phyloP scores from a whole-genome alignment of 2,797 vertebrate genomes.

The Malacoraja senta region DNA sequence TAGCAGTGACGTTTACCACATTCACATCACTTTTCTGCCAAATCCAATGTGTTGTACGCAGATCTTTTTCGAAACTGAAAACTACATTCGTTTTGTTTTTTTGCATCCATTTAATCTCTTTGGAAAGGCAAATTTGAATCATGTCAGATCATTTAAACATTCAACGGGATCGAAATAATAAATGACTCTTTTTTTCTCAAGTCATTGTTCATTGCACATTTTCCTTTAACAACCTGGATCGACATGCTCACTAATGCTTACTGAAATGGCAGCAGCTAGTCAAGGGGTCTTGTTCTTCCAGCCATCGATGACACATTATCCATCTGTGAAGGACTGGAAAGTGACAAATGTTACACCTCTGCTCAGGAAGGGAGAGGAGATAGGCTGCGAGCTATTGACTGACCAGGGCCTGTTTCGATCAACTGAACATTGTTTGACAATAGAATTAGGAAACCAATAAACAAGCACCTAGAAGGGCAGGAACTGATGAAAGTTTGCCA shows the following conservation, averaged over 20 bases:
- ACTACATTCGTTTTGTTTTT: neutral
- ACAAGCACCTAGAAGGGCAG: neutral
- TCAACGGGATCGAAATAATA: neutral
- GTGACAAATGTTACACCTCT: neutral
- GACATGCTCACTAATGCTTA: neutral
- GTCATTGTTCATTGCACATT: neutral
- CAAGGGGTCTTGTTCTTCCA: neutral
- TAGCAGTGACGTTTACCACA: neutral
- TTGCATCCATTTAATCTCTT: neutral
- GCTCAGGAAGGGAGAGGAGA: neutral
- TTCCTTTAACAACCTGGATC: neutral
- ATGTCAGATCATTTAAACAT: neutral
- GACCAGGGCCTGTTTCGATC: neutral
- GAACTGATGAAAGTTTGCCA: neutral
- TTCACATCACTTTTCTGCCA: neutral
- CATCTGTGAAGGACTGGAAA: neutral
- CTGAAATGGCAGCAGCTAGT: neutral
- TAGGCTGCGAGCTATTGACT: neutral
- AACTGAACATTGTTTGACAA: neutral
- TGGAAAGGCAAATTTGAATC: neutral
- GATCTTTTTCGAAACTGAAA: neutral
- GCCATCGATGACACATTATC: neutral
- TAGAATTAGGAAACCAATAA: constrained; percentile 3
- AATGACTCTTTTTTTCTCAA: neutral
- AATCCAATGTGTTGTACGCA: neutral